Conservation (phyloP, 1,140 invertebrate species). For the Acromyrmex charruanus region DNA sequence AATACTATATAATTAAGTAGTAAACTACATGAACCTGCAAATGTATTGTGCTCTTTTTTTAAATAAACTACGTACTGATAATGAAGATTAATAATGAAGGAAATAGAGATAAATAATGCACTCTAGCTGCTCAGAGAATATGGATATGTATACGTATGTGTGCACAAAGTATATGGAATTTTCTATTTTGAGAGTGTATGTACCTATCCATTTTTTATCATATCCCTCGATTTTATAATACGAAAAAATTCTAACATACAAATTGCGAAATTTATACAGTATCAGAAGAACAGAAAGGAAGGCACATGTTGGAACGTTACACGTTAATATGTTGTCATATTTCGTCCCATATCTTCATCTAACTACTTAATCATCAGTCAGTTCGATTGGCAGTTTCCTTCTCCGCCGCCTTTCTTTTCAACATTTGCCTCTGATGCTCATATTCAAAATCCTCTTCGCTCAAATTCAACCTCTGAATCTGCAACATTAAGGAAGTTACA, state of each 20-base stretch:
- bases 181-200: conserved; percentile 61
- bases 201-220: conserved; percentile 42
- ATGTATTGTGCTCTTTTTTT: conserved; percentile 68
- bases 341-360: conserved; percentile 41
- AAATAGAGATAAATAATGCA: conserved; percentile 67
- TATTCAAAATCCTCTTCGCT: conserved; percentile 94
- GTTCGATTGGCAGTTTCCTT: conserved; percentile 77
- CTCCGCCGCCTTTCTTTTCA: conserved; percentile 81
- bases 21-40: conserved; percentile 61
- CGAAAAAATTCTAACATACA: conserved; percentile 40
- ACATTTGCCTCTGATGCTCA: conserved; percentile 91
- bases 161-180: conserved; percentile 41
- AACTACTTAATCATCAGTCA: conserved; percentile 69
- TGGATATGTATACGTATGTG: conserved; percentile 35
- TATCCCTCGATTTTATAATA: neutral
- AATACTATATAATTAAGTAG: conserved; percentile 60
- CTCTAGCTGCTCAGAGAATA: conserved; percentile 62
- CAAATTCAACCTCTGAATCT: conserved; percentile 89
- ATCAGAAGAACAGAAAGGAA: conserved; percentile 67
- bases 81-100: conserved; percentile 24
- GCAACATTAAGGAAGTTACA: conserved; percentile 49
- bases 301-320: conserved; percentile 69
- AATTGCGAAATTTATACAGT: conserved; percentile 64
- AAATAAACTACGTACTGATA: conserved; percentile 10
- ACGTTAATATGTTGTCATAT: conserved; percentile 48